Percentiles rank a stretch among this genome's conserved stretches.
Evolutionary conservation across 2,888 invertebrate genomes (phyloP).

Genomic region (Timandra comae): DNA sequence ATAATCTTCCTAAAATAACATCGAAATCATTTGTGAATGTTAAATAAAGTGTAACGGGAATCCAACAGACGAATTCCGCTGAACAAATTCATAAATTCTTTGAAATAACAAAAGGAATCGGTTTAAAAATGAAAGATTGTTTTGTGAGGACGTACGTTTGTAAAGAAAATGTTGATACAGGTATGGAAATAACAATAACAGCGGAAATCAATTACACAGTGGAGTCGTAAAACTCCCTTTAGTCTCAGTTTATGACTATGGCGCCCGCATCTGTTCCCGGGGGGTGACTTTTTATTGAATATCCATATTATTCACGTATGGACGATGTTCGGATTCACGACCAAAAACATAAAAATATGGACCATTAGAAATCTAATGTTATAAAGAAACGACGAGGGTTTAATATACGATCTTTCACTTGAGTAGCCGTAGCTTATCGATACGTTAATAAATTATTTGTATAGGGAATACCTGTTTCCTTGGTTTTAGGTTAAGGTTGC

Average conservation of each 20-base stretch:
- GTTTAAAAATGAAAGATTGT: neutral
- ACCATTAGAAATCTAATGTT: conserved; percentile 14
- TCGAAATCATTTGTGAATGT: no score
- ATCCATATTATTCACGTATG: conserved; percentile 33
- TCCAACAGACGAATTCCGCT: no score
- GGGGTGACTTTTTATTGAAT: conserved; percentile 39
- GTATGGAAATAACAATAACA: conserved; percentile 25
- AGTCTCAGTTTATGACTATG: conserved; percentile 36
- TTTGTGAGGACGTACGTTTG: neutral
- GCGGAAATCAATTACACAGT: conserved; percentile 36
- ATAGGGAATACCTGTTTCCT: no score
- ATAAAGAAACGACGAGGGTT: conserved; percentile 14
- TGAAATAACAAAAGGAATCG: no score
- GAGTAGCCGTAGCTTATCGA: neutral
- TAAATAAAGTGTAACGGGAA: no score
- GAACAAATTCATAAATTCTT: no score
- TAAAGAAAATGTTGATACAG: conserved; percentile 4
- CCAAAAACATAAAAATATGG: conserved; percentile 17
- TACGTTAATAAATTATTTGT: neutral
- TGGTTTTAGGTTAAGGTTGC: no score
- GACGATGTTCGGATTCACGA: conserved; percentile 28
- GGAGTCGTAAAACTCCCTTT: conserved; percentile 35
- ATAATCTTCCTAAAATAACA: no score
- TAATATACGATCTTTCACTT: neutral
- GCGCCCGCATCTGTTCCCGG: conserved; percentile 38